Percentiles rank a stretch among this genome's conserved stretches.
These are phyloP conservation scores for Stegophylla sp. DNA, from an alignment of 2,888 invertebrate species.

Conservation along the genomic window DNA sequence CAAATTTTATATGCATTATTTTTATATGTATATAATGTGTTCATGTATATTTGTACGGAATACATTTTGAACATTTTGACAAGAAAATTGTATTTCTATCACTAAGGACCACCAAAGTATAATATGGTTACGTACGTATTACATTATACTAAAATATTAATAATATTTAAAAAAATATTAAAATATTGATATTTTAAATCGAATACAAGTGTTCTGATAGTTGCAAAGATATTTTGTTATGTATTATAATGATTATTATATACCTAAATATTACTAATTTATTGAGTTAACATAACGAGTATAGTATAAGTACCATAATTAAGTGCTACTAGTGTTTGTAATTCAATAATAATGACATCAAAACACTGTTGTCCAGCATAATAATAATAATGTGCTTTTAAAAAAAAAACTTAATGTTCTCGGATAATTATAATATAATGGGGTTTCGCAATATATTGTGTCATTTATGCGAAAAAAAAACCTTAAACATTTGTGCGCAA, in stretches of 20 bases:
- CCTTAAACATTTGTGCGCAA: background rate
- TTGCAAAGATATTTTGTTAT: background rate
- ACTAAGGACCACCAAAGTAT: no score
- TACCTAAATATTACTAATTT: background rate
- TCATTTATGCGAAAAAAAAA: background rate
- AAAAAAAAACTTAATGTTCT: background rate
- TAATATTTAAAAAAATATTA: no score
- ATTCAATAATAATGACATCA: background rate
- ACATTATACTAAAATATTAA: no score
- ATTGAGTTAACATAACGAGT: background rate
- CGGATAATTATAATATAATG: background rate
- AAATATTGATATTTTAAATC: no score
- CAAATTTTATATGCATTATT: no score
- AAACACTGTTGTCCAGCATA: background rate
- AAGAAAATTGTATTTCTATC: no score
- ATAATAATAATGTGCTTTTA: background rate
- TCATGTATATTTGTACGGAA: no score
- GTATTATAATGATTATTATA: background rate
- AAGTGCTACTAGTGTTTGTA: background rate
- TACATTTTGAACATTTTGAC: no score
- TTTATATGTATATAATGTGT: no score
- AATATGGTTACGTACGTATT: no score
- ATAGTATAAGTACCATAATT: background rate
- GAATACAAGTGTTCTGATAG: no score
- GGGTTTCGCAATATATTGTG: background rate